Percentiles rank a stretch among this genome's conserved stretches.
phyloP scores from a whole-genome alignment of 2,113 vertebrate genomes.

The Sciurus niger region DNA sequence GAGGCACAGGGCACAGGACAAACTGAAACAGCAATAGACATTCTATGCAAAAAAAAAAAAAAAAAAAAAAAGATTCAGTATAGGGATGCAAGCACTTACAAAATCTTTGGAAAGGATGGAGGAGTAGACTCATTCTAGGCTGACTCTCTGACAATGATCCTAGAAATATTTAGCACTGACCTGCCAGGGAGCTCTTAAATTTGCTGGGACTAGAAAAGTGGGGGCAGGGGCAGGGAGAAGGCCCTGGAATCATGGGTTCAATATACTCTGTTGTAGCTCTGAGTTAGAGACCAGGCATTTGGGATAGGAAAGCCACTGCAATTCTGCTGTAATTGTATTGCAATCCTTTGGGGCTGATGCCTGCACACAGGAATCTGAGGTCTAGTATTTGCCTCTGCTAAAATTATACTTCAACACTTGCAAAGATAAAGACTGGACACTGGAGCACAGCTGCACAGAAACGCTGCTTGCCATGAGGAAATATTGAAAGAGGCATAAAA shows the following conservation, averaged over 20 bases:
- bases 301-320: not conserved
- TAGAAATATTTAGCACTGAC: not conserved
- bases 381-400: not conserved
- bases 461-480: not conserved
- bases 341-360: not conserved
- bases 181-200: not conserved
- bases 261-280: not conserved
- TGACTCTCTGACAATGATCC: not conserved
- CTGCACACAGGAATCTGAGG: not conserved
- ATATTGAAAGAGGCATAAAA: not conserved
- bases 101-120: not conserved
- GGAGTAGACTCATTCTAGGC: rapidly evolving
- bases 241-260: not conserved
- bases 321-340: not conserved
- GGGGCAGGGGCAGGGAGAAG: too few relatives aligned
- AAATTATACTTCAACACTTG: not conserved
- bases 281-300: not conserved
- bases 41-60: not conserved
- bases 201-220: not conserved
- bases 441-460: not conserved
- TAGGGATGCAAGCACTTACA: not conserved
- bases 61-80: not conserved
- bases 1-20: not conserved
- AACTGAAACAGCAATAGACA: not conserved
- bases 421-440: not conserved